Percentiles rank a stretch among this genome's conserved stretches.
These are phyloP conservation scores for Enteromius unitaeniatus DNA, from an alignment of 2,797 vertebrate species.

Conservation along the genomic window DNA sequence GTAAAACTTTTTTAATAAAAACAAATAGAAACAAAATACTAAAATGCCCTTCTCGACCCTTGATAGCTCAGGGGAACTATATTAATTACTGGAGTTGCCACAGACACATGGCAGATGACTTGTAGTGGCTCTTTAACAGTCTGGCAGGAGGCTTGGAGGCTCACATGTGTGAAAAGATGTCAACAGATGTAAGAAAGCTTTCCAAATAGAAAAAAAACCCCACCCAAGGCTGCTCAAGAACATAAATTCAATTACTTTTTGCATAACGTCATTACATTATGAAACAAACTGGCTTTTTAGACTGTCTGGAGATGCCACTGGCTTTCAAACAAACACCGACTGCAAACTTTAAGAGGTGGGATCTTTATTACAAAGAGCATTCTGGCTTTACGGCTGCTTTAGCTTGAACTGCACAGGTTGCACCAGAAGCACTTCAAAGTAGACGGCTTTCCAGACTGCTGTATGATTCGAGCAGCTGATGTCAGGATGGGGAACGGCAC, in stretches of 20 bases:
- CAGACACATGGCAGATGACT: conserved; percentile 8
- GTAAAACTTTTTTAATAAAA: background rate
- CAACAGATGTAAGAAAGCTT: conserved; percentile 25
- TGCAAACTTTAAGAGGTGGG: conserved; percentile 21
- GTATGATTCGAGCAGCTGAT: conserved; percentile 1
- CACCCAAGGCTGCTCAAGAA: background rate
- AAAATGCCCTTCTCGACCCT: background rate
- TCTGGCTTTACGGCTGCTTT: background rate
- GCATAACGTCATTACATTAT: background rate
- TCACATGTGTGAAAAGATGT: conserved; percentile 30
- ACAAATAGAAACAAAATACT: background rate
- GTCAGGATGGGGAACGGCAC: background rate
- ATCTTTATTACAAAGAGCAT: conserved; percentile 19
- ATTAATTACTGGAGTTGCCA: conserved; percentile 13
- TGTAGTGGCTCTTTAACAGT: background rate
- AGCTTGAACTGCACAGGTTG: background rate
- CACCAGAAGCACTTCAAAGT: conserved; percentile 17
- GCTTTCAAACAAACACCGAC: conserved; percentile 17
- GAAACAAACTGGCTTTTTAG: conserved; percentile 6
- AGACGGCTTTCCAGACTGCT: conserved; percentile 1
- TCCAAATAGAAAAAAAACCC: background rate
- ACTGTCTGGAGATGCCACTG: background rate
- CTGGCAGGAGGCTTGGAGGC: conserved; percentile 18
- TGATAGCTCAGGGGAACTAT: background rate
- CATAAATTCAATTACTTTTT: conserved; percentile 17